Evolutionary conservation across 2,113 vertebrate genomes (phyloP).

Genomic region (Amblyopsis rosae): DNA sequence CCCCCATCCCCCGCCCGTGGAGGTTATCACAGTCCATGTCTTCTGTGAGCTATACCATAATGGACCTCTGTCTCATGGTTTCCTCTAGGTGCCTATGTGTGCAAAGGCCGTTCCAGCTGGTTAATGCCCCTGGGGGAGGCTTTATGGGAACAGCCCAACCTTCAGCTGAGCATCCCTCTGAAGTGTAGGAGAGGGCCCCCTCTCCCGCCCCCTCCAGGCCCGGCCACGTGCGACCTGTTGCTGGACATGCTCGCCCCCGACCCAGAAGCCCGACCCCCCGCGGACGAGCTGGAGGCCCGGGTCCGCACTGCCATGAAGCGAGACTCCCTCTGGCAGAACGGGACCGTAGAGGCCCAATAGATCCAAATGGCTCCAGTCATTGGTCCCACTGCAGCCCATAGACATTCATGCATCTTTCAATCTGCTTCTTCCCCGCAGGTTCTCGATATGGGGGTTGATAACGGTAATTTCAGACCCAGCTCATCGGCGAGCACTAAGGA

Average conservation of each 20-base stretch:
- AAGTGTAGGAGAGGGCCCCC: slow-evolving; percentile 88
- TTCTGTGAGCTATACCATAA: too few species aligned
- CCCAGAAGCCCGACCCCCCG: slow-evolving; percentile 88
- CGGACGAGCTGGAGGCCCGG: slow-evolving; percentile 88
- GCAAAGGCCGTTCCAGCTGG: slow-evolving; percentile 82
- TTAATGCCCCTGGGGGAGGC: slow-evolving; percentile 92
- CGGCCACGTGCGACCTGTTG: slow-evolving; percentile 86
- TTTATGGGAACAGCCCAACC: slow-evolving; percentile 91
- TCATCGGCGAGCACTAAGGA: too few species aligned
- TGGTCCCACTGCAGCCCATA: slow-evolving; percentile 9
- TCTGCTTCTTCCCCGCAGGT: too few species aligned
- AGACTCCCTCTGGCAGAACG: slow-evolving; percentile 49
- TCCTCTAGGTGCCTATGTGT: slow-evolving; percentile 80
- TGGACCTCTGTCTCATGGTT: neutral
- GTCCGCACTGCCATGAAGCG: slow-evolving; percentile 80
- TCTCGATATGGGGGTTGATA: too few species aligned
- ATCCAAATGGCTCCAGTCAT: slow-evolving; percentile 18
- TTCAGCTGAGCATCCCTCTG: slow-evolving; percentile 93
- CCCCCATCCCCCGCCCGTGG: too few species aligned
- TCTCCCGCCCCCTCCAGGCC: slow-evolving; percentile 71
- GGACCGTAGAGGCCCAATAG: neutral
- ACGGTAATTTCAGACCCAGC: too few species aligned
- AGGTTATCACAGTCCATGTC: too few species aligned
- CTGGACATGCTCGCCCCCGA: slow-evolving; percentile 93
- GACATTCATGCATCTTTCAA: too few species aligned